Conservation (phyloP, 92 coral and sea anemone genomes). For the Actinernus sp. region DNA sequence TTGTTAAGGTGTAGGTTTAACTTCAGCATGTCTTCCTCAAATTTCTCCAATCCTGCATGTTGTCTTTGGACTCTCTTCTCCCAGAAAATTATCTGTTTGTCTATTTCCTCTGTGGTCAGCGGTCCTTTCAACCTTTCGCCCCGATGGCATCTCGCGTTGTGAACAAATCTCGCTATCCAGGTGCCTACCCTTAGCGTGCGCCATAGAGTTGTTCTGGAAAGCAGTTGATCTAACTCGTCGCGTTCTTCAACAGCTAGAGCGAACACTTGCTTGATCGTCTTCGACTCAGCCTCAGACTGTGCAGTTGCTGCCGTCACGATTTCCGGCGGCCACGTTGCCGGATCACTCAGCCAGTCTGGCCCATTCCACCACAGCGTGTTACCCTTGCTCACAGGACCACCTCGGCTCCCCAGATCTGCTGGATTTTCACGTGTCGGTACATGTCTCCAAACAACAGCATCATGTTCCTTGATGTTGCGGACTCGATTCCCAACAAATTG, state of each 20-base stretch:
- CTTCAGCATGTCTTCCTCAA: conserved; percentile 39
- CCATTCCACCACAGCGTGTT: conserved; percentile 40
- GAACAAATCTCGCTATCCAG: conserved; percentile 34
- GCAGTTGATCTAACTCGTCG: conserved; percentile 45
- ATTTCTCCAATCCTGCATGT: conserved; percentile 21
- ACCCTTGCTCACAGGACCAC: not conserved
- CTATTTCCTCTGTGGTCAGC: conserved; percentile 52
- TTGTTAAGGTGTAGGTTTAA: conserved; percentile 47
- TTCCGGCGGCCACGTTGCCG: conserved; percentile 58
- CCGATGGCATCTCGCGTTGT: conserved; percentile 4
- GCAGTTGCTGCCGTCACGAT: conserved; percentile 19
- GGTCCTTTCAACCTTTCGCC: conserved; percentile 26
- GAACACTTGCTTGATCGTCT: conserved; percentile 13
- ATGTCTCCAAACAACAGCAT: conserved; percentile 33
- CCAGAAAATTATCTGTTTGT: conserved; percentile 37
- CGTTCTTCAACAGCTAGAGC: conserved; percentile 25
- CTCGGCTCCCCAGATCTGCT: conserved; percentile 18
- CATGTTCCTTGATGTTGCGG: no score
- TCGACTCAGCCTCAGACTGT: conserved; percentile 34
- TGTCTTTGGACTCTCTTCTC: conserved; percentile 27
- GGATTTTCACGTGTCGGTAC: conserved; percentile 4
- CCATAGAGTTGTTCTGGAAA: conserved; percentile 10
- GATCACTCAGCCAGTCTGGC: no score
- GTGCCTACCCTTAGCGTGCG: no score
- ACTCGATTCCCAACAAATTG: no score